These are phyloP conservation scores for Eufriesea mexicana DNA, from an alignment of 1,140 invertebrate genomes.

Conservation along the genomic window DNA sequence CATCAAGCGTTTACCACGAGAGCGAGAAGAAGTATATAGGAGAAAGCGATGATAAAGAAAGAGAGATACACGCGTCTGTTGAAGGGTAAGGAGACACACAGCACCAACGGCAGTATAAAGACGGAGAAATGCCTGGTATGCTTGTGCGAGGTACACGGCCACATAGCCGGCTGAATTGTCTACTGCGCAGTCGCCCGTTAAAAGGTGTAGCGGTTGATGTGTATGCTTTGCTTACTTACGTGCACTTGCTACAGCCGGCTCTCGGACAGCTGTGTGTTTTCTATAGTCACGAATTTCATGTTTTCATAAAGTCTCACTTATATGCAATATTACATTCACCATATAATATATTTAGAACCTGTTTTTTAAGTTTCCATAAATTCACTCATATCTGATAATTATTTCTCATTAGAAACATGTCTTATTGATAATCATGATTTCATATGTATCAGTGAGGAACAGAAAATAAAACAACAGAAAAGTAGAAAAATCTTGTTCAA, in stretches of 20 bases:
- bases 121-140: conserved; percentile 55
- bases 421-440: background rate
- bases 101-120: conserved; percentile 46
- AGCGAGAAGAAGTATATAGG: conserved; percentile 57
- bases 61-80: conserved; percentile 57
- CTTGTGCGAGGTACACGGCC: conserved; percentile 45
- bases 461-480: background rate
- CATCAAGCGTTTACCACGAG: conserved; percentile 44
- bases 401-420: background rate
- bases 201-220: conserved; percentile 63
- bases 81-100: conserved; percentile 58
- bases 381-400: background rate
- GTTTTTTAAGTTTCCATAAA: background rate
- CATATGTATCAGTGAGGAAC: too few species aligned
- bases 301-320: conserved; percentile 30
- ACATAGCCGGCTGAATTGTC: conserved; percentile 53
- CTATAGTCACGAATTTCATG: conserved; percentile 38
- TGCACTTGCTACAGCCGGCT: conserved; percentile 38
- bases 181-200: conserved; percentile 61
- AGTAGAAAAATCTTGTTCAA: background rate
- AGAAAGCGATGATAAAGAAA: conserved; percentile 56
- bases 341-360: background rate
- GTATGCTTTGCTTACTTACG: conserved; percentile 39
- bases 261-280: conserved; percentile 33
- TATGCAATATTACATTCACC: conserved; percentile 13